These are phyloP conservation scores for Metridium senile DNA, from an alignment of 92 coral and sea anemone genomes.

Conservation along the genomic window DNA sequence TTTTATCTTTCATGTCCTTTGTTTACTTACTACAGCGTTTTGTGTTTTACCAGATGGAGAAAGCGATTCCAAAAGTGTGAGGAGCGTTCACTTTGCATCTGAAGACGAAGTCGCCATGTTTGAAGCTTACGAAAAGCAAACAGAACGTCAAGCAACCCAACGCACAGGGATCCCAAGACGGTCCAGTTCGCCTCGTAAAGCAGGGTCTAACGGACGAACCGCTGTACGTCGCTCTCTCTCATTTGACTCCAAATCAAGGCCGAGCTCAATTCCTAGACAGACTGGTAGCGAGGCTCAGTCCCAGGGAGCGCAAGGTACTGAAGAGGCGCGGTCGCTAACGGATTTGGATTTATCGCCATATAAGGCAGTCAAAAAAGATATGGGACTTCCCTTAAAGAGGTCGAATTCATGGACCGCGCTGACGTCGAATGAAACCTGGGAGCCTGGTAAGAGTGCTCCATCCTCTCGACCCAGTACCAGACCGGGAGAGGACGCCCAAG, in stretches of 20 bases:
- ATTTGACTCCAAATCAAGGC: slow-evolving; percentile 78
- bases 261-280: slow-evolving; percentile 64
- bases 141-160: slow-evolving; percentile 46
- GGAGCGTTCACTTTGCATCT: slow-evolving; percentile 95
- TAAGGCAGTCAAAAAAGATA: slow-evolving; percentile 37
- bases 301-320: slow-evolving; percentile 17
- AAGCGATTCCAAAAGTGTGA: slow-evolving; percentile 55
- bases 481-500: slow-evolving; percentile 48
- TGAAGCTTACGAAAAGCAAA: slow-evolving; percentile 76
- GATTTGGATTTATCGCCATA: slow-evolving; percentile 68
- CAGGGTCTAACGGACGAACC: slow-evolving; percentile 60
- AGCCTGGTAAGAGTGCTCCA: slow-evolving; percentile 21
- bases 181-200: slow-evolving; percentile 69
- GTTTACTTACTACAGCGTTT: background rate
- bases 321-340: slow-evolving; percentile 62
- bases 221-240: slow-evolving; percentile 88
- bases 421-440: slow-evolving; percentile 29
- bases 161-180: slow-evolving; percentile 87
- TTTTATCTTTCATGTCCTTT: no score
- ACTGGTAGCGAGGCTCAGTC: slow-evolving; percentile 44
- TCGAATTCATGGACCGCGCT: slow-evolving; percentile 87
- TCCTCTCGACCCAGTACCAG: slow-evolving; percentile 53
- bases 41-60: slow-evolving; percentile 27
- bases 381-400: slow-evolving; percentile 55
- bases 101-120: slow-evolving; percentile 97